These are phyloP conservation scores for Dryococelus australis DNA, from an alignment of 2,888 invertebrate species.

Conservation along the genomic window DNA sequence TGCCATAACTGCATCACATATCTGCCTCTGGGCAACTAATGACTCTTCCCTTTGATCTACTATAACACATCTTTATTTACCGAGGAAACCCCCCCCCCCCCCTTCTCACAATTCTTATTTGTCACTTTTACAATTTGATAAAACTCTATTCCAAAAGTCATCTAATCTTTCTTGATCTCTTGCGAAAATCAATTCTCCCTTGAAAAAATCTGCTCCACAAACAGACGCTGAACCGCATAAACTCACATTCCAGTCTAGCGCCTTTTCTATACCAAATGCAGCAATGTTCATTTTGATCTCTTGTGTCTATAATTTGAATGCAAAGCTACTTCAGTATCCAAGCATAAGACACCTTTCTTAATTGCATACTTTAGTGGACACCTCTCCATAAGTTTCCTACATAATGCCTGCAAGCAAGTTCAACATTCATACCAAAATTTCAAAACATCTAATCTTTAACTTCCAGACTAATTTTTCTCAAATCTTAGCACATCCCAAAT, in stretches of 20 bases:
- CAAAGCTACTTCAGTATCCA: background rate
- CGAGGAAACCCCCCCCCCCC: background rate
- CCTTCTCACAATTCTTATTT: background rate
- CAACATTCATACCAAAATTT: background rate
- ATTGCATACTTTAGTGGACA: background rate
- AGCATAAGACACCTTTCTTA: background rate
- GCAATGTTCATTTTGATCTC: background rate
- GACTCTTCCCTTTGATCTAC: background rate
- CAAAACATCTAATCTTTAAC: background rate
- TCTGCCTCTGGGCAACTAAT: background rate
- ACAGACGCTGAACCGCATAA: background rate
- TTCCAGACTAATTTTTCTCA: background rate
- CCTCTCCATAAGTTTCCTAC: background rate
- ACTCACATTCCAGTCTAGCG: background rate
- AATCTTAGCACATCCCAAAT: background rate
- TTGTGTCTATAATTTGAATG: background rate
- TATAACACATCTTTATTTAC: background rate
- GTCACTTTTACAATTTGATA: background rate
- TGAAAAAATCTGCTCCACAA: background rate
- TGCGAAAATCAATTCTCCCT: background rate
- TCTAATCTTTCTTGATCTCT: background rate
- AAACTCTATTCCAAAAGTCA: background rate
- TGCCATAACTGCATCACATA: background rate
- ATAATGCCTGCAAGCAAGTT: background rate
- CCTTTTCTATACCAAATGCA: background rate